Evolutionary conservation across 2,888 invertebrate species (phyloP).

Genomic region (Brenthis hecate): DNA sequence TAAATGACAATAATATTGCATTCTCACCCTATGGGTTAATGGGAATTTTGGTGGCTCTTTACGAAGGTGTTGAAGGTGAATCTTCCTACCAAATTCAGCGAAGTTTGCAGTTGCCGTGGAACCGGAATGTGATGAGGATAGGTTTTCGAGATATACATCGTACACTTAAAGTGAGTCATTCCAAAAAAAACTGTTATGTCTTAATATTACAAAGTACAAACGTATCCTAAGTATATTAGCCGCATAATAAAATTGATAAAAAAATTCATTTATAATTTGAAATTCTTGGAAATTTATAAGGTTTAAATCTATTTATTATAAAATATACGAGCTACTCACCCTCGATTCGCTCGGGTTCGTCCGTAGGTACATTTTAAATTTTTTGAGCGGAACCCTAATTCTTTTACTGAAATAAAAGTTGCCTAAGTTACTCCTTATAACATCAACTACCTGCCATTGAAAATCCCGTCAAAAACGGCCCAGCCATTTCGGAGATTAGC

Average conservation of each 20-base stretch:
- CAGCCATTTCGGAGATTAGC: too few relatives aligned
- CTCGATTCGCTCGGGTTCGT: too few relatives aligned
- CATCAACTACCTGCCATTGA: too few relatives aligned
- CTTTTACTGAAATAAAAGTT: too few relatives aligned
- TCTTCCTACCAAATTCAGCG: conserved; percentile 88
- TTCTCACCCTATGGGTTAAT: conserved; percentile 92
- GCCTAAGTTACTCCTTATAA: too few relatives aligned
- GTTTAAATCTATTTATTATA: too few relatives aligned
- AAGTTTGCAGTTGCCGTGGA: conserved; percentile 87
- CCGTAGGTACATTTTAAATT: too few relatives aligned
- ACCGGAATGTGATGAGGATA: conserved; percentile 87
- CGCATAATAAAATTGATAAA: neutral
- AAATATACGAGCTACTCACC: too few relatives aligned
- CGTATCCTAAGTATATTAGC: too few relatives aligned
- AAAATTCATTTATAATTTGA: neutral
- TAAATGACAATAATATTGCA: conserved; percentile 90
- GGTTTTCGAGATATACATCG: conserved; percentile 92
- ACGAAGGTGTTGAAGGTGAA: conserved; percentile 89
- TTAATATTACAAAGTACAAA: neutral
- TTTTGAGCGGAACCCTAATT: too few relatives aligned
- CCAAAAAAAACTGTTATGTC: conserved; percentile 1
- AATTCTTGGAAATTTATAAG: neutral
- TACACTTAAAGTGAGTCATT: conserved; percentile 86
- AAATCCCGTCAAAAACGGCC: too few relatives aligned
- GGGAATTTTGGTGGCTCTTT: conserved; percentile 89